These are phyloP conservation scores for Folsomia manolachei DNA, from an alignment of 2,888 invertebrate species.

Conservation along the genomic window DNA sequence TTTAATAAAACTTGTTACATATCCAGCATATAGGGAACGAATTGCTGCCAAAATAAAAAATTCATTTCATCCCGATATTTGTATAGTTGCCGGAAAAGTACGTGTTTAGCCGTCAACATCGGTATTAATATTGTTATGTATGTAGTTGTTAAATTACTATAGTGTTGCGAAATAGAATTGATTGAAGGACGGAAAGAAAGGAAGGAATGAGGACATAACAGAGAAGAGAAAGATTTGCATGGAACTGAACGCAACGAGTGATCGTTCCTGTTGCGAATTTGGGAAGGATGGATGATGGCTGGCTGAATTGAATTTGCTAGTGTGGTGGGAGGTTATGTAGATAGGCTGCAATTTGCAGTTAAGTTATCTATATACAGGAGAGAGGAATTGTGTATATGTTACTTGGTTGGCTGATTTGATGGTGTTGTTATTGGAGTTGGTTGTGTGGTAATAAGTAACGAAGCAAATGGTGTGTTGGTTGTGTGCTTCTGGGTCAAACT, in stretches of 20 bases:
- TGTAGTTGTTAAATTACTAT: too few species aligned
- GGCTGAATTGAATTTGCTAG: not conserved
- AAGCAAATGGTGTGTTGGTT: slow-evolving; percentile 14
- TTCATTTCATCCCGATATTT: too few species aligned
- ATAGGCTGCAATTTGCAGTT: not conserved
- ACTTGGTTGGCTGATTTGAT: too few species aligned
- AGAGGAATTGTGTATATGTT: too few species aligned
- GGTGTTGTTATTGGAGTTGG: slow-evolving; percentile 13
- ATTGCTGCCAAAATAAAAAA: too few species aligned
- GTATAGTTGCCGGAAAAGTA: too few species aligned
- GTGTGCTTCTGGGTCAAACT: slow-evolving; percentile 49
- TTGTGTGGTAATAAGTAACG: slow-evolving; percentile 11
- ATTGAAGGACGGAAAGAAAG: not conserved
- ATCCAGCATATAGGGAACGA: too few species aligned
- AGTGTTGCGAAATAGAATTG: not conserved
- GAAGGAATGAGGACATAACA: not conserved
- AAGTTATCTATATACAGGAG: not conserved
- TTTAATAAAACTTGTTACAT: too few species aligned
- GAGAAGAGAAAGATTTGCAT: not conserved
- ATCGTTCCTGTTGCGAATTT: slow-evolving; percentile 4
- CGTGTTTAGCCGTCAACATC: too few species aligned
- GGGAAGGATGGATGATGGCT: not conserved
- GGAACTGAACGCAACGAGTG: not conserved
- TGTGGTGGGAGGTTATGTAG: not conserved
- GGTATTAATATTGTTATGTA: too few species aligned